phyloP scores from a whole-genome alignment of 2,888 invertebrate species.

The Antheraea assamensis region DNA sequence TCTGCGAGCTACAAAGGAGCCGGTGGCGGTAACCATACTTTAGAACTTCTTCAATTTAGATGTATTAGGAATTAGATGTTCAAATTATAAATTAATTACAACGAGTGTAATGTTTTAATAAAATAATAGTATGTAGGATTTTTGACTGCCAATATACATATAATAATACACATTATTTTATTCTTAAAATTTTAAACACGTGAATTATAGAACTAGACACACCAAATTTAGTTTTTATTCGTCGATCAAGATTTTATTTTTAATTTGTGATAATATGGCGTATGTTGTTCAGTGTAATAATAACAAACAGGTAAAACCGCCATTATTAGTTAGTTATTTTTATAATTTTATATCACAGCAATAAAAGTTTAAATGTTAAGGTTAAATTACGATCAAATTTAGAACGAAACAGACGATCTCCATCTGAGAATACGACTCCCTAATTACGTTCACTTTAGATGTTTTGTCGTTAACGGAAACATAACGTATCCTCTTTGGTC shows the following conservation, averaged over 20 bases:
- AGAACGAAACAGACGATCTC: constrained; percentile 20
- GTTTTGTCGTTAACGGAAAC: constrained; percentile 54
- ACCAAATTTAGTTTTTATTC: background rate
- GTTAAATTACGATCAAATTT: constrained; percentile 16
- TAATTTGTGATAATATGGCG: background rate
- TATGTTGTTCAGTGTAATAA: background rate
- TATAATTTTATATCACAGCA: background rate
- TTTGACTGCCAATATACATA: background rate
- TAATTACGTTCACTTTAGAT: constrained; percentile 44
- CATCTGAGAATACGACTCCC: constrained; percentile 21
- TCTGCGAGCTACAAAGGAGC: background rate
- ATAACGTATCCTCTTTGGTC: constrained; percentile 59
- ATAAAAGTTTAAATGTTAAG: constrained; percentile 19
- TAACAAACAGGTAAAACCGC: background rate
- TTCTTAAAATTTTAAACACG: background rate
- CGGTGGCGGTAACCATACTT: background rate
- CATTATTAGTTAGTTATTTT: background rate
- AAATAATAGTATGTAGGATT: background rate
- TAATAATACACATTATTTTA: background rate
- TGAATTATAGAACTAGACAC: background rate
- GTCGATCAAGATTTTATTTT: background rate
- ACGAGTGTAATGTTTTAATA: no score
- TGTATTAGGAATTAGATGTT: background rate
- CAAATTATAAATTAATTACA: background rate
- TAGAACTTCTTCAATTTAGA: background rate